Conservation (phyloP, 2,113 vertebrate genomes). For the Monopterus albus region DNA sequence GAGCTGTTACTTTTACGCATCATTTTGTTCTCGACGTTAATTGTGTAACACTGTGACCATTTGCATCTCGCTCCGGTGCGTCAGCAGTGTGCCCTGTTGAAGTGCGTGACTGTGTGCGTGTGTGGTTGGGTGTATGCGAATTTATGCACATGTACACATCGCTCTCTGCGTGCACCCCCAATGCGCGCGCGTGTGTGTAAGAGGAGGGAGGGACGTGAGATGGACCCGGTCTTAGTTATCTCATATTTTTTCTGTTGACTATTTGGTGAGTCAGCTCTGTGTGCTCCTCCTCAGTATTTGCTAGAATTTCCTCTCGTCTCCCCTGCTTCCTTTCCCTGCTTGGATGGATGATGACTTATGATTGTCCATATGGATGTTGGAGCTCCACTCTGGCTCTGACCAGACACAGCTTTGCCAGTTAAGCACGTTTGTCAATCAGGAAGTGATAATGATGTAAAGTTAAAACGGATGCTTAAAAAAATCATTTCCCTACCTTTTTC, state of each 20-base stretch:
- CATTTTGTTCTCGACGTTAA: background rate
- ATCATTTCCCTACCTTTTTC: background rate
- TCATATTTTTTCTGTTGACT: constrained; percentile 68
- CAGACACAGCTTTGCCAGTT: constrained; percentile 23
- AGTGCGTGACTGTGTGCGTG: background rate
- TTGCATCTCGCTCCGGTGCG: constrained; percentile 50
- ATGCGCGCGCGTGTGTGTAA: background rate
- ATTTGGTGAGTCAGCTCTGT: constrained; percentile 51
- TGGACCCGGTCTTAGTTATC: constrained; percentile 47
- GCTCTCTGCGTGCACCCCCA: background rate
- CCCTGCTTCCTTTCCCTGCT: constrained; percentile 22
- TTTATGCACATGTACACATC: background rate
- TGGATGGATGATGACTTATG: constrained; percentile 50
- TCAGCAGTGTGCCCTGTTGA: constrained; percentile 41
- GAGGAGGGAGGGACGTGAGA: constrained; percentile 19
- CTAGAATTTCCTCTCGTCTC: constrained; percentile 20
- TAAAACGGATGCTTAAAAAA: constrained; percentile 20
- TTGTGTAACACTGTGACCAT: constrained; percentile 45
- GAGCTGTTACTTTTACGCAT: constrained; percentile 28
- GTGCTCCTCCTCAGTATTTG: constrained; percentile 32
- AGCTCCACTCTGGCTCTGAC: constrained; percentile 43
- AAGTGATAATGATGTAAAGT: constrained; percentile 49
- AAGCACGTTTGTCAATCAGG: constrained; percentile 45
- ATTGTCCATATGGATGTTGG: constrained; percentile 59
- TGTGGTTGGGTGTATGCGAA: constrained; percentile 10